A percentile compares a stretch with the other conserved stretches of the same genome.
Conservation (phyloP, 1,140 invertebrate species). For the Hyles vespertilio region DNA sequence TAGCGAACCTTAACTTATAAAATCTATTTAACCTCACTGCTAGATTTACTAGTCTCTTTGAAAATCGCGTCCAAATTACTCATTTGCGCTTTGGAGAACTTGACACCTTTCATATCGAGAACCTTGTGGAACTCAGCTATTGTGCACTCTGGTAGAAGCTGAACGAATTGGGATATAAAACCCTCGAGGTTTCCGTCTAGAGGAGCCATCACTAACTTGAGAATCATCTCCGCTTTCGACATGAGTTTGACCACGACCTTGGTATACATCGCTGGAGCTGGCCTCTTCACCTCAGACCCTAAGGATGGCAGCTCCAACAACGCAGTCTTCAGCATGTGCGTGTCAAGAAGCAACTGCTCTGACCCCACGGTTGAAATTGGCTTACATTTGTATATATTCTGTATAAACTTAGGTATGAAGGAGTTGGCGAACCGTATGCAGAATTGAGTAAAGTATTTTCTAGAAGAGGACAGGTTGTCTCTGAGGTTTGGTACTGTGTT, state of each 20-base stretch:
- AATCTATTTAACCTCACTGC: constrained; percentile 19
- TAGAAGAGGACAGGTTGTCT: constrained; percentile 93
- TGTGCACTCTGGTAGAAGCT: constrained; percentile 93
- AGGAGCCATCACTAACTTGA: constrained; percentile 98
- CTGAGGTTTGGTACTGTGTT: constrained; percentile 92
- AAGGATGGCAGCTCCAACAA: constrained; percentile 96
- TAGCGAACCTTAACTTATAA: background rate
- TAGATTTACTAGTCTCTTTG: constrained; percentile 38
- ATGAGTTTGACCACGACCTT: constrained; percentile 97
- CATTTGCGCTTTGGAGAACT: constrained; percentile 57
- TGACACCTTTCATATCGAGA: constrained; percentile 95
- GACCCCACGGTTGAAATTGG: constrained; percentile 94
- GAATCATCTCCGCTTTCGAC: constrained; percentile 98
- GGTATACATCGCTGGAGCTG: constrained; percentile 89
- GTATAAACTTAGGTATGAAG: constrained; percentile 97
- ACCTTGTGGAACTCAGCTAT: constrained; percentile 96
- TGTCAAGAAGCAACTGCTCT: constrained; percentile 97
- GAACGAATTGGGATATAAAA: constrained; percentile 94
- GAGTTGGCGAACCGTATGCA: constrained; percentile 97
- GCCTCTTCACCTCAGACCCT: constrained; percentile 89
- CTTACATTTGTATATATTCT: constrained; percentile 96
- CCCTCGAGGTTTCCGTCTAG: constrained; percentile 84
- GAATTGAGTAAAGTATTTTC: constrained; percentile 99
- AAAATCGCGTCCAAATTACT: constrained; percentile 44
- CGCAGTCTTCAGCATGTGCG: constrained; percentile 97